phyloP scores from a whole-genome alignment of 23 tunicate species.

The Styela plicata region DNA sequence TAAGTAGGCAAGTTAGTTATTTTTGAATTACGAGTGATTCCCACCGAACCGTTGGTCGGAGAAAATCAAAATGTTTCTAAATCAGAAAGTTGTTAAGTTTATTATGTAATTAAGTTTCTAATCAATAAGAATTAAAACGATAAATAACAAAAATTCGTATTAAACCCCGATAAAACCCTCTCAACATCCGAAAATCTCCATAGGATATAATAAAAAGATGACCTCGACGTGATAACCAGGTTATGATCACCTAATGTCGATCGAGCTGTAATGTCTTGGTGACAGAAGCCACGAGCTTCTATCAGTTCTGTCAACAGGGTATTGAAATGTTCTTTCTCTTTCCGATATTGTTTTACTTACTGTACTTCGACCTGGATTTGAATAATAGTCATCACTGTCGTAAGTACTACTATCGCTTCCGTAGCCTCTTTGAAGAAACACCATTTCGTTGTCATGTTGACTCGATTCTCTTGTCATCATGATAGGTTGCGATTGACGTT shows the following conservation, averaged over 20 bases:
- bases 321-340: not conserved
- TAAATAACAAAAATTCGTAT: no score
- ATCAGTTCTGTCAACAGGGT: conserved; percentile 5
- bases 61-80: no score
- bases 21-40: no score
- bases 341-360: not conserved
- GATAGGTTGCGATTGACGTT: not conserved
- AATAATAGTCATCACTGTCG: not conserved
- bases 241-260: not conserved
- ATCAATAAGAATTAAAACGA: no score
- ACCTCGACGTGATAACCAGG: no score
- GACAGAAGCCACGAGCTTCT: conserved; percentile 9
- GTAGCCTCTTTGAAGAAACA: conserved; percentile 12
- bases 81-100: no score
- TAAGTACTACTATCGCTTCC: not conserved
- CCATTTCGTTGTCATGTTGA: not conserved
- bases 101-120: no score
- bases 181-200: no score
- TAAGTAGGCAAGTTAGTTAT: no score
- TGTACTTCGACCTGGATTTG: not conserved
- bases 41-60: no score
- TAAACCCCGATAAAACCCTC: no score
- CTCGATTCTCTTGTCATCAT: not conserved
- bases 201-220: no score
- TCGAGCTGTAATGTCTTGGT: conserved; percentile 8